Percentiles rank a stretch among this genome's conserved stretches.
Evolutionary conservation across 2,888 invertebrate genomes (phyloP).

Genomic region (Dynastes hyllus): DNA sequence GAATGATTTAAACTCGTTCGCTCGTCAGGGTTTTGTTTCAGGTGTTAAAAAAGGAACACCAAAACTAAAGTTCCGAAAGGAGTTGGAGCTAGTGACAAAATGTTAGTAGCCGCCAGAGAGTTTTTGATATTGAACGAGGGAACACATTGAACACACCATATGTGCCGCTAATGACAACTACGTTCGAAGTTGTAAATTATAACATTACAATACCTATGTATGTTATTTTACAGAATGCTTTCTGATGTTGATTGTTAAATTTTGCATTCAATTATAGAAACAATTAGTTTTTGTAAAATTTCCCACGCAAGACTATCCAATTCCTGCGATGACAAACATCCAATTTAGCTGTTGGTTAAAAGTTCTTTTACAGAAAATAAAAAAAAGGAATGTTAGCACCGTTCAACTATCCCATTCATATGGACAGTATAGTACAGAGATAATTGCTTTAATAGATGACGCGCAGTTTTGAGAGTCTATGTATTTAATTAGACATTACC

Average conservation of each 20-base stretch:
- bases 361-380: background rate
- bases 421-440: background rate
- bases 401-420: background rate
- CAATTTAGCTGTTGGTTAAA: background rate
- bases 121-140: too few relatives aligned
- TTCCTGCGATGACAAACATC: background rate
- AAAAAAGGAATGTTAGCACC: background rate
- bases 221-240: too few relatives aligned
- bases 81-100: too few relatives aligned
- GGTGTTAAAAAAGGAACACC: slow-evolving; percentile 21
- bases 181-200: too few relatives aligned
- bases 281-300: too few relatives aligned
- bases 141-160: too few relatives aligned
- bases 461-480: background rate
- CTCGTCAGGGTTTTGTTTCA: slow-evolving; percentile 43
- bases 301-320: too few relatives aligned
- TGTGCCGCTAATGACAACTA: too few relatives aligned
- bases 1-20: slow-evolving; percentile 52
- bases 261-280: too few relatives aligned
- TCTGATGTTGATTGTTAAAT: too few relatives aligned
- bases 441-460: slow-evolving; percentile 16
- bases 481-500: slow-evolving; percentile 19
- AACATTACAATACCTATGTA: too few relatives aligned
- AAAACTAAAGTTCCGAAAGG: background rate
- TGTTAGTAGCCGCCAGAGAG: too few relatives aligned